phyloP scores from a whole-genome alignment of 1,140 invertebrate genomes.

The Aphaenogaster rudis region DNA sequence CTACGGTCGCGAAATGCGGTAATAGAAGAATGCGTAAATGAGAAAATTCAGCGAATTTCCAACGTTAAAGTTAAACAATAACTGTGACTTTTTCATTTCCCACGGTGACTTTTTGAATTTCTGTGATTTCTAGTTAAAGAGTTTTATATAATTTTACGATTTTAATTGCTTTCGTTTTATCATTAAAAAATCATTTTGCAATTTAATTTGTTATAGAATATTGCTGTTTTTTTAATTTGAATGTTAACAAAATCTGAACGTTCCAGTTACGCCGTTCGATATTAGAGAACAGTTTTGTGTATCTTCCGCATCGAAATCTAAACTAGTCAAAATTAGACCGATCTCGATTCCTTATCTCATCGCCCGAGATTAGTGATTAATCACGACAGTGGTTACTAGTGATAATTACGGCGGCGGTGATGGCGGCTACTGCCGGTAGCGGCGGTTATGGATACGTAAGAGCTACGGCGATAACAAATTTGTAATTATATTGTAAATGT shows the following conservation, averaged over 20 bases:
- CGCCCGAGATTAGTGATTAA: conserved; percentile 61
- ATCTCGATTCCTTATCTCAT: conserved; percentile 39
- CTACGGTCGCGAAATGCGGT: neutral
- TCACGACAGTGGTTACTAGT: conserved; percentile 52
- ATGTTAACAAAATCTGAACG: neutral
- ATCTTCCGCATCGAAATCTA: neutral
- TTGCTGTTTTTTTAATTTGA: neutral
- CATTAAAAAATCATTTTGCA: neutral
- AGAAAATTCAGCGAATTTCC: neutral
- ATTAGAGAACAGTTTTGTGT: neutral
- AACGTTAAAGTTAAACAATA: neutral
- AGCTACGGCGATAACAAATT: conserved; percentile 66
- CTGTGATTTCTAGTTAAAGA: neutral
- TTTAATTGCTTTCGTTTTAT: neutral
- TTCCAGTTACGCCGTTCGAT: neutral
- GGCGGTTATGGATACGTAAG: conserved; percentile 61
- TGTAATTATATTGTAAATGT: conserved; percentile 72
- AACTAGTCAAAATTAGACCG: conserved; percentile 13
- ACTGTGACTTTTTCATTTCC: neutral
- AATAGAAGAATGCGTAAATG: neutral
- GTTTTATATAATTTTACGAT: neutral
- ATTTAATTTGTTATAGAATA: neutral
- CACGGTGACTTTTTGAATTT: neutral
- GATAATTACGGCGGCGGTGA: conserved; percentile 55
- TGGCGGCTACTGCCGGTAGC: conserved; percentile 55